These are phyloP conservation scores for Bombycilla garrulus DNA, from an alignment of 2,113 vertebrate species.

Conservation along the genomic window DNA sequence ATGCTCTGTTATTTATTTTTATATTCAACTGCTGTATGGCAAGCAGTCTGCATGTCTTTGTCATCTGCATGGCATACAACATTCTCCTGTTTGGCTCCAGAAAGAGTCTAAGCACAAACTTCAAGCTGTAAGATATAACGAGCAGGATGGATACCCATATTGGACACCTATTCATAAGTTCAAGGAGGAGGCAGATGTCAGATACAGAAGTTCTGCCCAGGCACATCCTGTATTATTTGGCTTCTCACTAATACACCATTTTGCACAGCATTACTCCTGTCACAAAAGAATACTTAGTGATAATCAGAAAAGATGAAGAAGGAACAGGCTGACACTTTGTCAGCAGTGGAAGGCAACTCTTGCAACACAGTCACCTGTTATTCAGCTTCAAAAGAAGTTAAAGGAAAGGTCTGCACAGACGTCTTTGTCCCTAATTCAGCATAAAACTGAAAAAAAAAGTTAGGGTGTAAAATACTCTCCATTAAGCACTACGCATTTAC, in stretches of 20 bases:
- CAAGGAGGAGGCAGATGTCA: neutral
- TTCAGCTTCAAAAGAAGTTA: neutral
- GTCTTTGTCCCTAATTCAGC: neutral
- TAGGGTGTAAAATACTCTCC: neutral
- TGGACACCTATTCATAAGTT: neutral
- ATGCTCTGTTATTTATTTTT: neutral
- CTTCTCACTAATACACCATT: neutral
- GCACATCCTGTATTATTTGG: neutral
- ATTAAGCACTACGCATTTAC: neutral
- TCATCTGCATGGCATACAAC: neutral
- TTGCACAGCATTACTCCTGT: neutral
- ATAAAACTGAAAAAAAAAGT: neutral
- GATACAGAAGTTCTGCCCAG: neutral
- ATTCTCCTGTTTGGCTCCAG: neutral
- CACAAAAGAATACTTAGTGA: neutral
- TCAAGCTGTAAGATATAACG: neutral
- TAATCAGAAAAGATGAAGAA: neutral
- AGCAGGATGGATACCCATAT: neutral
- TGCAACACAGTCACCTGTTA: neutral
- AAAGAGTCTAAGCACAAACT: neutral
- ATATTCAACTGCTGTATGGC: neutral
- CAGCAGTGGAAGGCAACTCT: neutral
- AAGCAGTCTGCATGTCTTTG: neutral
- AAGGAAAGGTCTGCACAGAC: neutral
- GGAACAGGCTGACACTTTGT: neutral